These are phyloP conservation scores for Alentia gelatinosa DNA, from an alignment of 2,888 invertebrate genomes.

Conservation along the genomic window DNA sequence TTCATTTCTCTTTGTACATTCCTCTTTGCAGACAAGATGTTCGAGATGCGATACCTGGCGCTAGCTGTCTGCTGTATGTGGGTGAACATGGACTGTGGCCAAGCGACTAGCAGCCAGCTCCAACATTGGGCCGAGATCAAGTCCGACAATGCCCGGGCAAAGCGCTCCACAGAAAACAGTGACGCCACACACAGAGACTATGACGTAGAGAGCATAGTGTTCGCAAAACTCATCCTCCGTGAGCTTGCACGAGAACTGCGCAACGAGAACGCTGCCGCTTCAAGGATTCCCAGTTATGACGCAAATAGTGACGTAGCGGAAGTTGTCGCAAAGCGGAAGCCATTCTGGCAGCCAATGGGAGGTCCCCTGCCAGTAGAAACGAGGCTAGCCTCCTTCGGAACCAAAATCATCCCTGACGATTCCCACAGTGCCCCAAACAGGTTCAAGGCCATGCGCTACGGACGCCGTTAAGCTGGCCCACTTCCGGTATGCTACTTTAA, in stretches of 20 bases:
- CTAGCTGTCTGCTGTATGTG: background rate
- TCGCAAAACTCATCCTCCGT: conserved; percentile 18
- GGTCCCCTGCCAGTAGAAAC: conserved; percentile 61
- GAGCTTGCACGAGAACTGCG: background rate
- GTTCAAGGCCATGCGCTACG: conserved; percentile 62
- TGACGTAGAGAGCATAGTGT: conserved; percentile 6
- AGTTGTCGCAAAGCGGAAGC: conserved; percentile 44
- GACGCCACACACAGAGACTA: background rate
- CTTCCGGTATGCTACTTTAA: background rate
- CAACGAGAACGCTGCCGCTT: background rate
- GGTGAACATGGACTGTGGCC: background rate
- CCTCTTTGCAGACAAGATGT: background rate
- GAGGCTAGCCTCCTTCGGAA: conserved; percentile 59
- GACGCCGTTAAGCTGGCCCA: conserved; percentile 26
- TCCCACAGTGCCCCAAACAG: background rate
- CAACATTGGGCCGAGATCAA: background rate
- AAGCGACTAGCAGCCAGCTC: background rate
- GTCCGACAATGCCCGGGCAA: background rate
- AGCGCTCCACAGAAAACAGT: background rate
- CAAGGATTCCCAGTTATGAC: background rate
- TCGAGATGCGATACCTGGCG: background rate
- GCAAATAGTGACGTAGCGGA: background rate
- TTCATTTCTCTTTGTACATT: too few relatives aligned
- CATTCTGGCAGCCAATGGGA: conserved; percentile 62
- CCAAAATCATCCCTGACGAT: conserved; percentile 52